Evolutionary conservation across 2,113 vertebrate genomes (phyloP).

Genomic region (Toxotes chatareus): DNA sequence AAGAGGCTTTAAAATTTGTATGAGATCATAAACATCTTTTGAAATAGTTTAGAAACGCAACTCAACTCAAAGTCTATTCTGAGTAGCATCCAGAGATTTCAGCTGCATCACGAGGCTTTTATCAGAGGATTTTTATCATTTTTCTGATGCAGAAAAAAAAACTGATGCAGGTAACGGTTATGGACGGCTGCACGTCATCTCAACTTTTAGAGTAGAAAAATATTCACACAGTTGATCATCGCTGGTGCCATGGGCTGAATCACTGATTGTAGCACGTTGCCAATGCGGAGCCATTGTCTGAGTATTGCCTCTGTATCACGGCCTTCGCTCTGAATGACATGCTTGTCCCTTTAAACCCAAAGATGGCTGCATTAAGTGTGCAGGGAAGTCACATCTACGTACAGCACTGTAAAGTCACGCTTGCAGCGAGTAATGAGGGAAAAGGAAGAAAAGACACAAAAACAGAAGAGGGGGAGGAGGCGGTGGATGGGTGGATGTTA

Average conservation of each 20-base stretch:
- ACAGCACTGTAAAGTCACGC: slow-evolving; percentile 38
- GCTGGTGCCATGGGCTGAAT: slow-evolving; percentile 15
- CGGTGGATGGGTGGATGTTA: slow-evolving; percentile 66
- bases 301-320: slow-evolving; percentile 53
- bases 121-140: not conserved
- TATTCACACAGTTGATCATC: slow-evolving; percentile 19
- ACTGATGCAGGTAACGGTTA: not conserved
- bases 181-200: slow-evolving; percentile 9
- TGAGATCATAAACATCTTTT: not conserved
- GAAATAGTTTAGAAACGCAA: slow-evolving; percentile 24
- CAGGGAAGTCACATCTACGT: slow-evolving; percentile 20
- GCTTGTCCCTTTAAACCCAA: slow-evolving; percentile 45
- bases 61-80: slow-evolving; percentile 1
- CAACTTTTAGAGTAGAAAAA: not conserved
- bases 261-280: slow-evolving; percentile 15
- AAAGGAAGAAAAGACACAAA: slow-evolving; percentile 60
- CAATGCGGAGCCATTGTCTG: slow-evolving; percentile 25
- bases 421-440: slow-evolving; percentile 54
- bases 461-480: slow-evolving; percentile 33
- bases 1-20: slow-evolving; percentile 2
- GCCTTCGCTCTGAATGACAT: slow-evolving; percentile 57
- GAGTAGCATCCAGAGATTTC: slow-evolving; percentile 1
- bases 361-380: slow-evolving; percentile 11
- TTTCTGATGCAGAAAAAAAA: not conserved
- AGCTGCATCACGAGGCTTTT: not conserved